phyloP scores from a whole-genome alignment of 2,797 vertebrate species.

The Fringilla coelebs region DNA sequence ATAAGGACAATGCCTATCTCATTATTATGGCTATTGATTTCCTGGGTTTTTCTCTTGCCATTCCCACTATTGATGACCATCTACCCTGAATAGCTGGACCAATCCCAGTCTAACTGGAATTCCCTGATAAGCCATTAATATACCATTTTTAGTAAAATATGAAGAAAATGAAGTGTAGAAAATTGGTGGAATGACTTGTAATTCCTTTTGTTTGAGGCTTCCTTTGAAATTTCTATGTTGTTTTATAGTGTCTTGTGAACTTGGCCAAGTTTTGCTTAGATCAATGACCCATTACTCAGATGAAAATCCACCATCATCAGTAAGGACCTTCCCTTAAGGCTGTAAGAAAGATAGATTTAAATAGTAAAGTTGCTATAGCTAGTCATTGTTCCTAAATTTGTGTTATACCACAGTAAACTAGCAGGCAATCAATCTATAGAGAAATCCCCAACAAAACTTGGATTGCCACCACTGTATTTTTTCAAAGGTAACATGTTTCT shows the following conservation, averaged over 20 bases:
- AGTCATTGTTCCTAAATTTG: background rate
- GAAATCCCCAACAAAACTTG: background rate
- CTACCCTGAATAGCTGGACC: background rate
- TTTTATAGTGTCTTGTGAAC: background rate
- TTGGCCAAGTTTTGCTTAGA: background rate
- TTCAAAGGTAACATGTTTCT: background rate
- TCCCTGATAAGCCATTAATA: background rate
- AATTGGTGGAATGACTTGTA: background rate
- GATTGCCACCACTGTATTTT: background rate
- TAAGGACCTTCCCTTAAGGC: background rate
- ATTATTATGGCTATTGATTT: constrained; percentile 18
- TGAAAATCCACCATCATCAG: background rate
- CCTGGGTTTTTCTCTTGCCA: background rate
- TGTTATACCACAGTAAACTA: background rate
- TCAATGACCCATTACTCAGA: background rate
- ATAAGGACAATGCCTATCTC: background rate
- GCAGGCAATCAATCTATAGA: background rate
- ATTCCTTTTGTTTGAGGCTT: background rate
- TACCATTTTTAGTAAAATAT: background rate
- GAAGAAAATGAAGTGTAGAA: background rate
- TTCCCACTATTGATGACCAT: background rate
- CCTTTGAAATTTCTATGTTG: background rate
- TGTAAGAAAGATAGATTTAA: background rate
- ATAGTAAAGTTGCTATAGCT: background rate
- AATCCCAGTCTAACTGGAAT: background rate